Evolutionary conservation across 1,140 invertebrate species (phyloP), one percentile per base, ranked within the genome.

Genomic region (Notospermus geniculatus): DNA sequence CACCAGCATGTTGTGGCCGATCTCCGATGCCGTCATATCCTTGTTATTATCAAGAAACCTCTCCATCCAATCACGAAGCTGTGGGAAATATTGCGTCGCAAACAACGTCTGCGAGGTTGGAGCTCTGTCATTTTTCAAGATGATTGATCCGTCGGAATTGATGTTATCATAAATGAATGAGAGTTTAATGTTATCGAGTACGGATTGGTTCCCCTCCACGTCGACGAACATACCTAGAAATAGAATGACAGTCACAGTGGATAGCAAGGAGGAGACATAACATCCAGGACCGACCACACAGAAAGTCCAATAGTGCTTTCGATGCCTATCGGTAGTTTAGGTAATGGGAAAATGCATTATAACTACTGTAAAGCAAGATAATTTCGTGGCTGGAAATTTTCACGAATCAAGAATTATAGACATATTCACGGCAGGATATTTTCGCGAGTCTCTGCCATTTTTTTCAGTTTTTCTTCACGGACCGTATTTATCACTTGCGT

Each of bases 171-270:
- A 81, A 19, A 71, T 50, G 55, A 77, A 80, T 1, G 77, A 74
- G 39, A 80, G 60, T 25, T 76, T 76, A 0, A 77, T 74, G 53
- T 72, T 57, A 57, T 79, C 78, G 54, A 80, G 67, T 11, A 79
- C 70, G 1, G 77, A 78, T 50, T 74, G 70, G 57, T 79, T 79
- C 59, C 71, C 74, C 1, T 72, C 73, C 53, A 80, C 73, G 62
- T 80, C 77, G 36, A 80, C 76, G 71, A 80, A 80, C 67, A 80
- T 63, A 27, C 69, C 78, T 80, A 67, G 53, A 69, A 68, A 25
- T 50, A 52, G 32, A 28, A 36, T 7, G 32, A 36, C 32, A 36
- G n/a, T n/a, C n/a, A n/a, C n/a, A n/a, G n/a, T n/a, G n/a, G n/a
- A n/a, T n/a, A n/a, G n/a, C n/a, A n/a, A n/a, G n/a, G n/a, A n/a